phyloP scores from a whole-genome alignment of 2,113 vertebrate genomes.

The Hydrochoerus hydrochaeris region DNA sequence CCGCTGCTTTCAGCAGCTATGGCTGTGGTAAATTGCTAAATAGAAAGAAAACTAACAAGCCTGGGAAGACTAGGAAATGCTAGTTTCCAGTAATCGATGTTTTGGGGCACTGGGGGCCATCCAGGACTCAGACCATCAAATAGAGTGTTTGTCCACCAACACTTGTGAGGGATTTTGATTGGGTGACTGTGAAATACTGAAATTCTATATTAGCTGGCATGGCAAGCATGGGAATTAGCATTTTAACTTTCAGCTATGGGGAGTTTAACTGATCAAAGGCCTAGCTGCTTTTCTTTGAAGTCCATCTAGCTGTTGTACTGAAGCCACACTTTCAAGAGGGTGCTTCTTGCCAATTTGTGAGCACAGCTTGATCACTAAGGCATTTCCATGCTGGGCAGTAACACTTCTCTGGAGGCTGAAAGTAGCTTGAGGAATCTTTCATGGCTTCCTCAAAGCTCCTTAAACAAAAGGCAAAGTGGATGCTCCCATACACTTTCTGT shows the following conservation, averaged over 20 bases:
- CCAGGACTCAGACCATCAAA: background rate
- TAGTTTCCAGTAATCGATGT: background rate
- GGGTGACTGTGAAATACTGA: background rate
- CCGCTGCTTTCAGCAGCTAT: background rate
- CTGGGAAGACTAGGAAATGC: background rate
- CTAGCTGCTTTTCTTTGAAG: background rate
- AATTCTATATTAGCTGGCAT: background rate
- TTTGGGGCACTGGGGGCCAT: background rate
- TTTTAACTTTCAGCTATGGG: background rate
- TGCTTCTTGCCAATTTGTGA: background rate
- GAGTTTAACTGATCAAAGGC: background rate
- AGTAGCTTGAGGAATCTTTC: background rate
- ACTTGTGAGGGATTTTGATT: background rate
- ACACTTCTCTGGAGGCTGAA: background rate
- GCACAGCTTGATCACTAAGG: background rate
- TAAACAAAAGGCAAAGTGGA: too few relatives aligned
- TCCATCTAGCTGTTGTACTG: too few relatives aligned
- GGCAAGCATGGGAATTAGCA: background rate
- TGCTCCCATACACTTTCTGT: background rate
- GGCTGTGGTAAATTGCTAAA: background rate
- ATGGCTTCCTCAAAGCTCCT: background rate
- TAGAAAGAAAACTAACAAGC: background rate
- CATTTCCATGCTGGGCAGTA: background rate
- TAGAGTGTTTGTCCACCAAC: background rate
- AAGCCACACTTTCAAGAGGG: background rate